Base-by-base conservation (phyloP, 2,797 vertebrate species). In the Dryobates pubescens region DNA sequence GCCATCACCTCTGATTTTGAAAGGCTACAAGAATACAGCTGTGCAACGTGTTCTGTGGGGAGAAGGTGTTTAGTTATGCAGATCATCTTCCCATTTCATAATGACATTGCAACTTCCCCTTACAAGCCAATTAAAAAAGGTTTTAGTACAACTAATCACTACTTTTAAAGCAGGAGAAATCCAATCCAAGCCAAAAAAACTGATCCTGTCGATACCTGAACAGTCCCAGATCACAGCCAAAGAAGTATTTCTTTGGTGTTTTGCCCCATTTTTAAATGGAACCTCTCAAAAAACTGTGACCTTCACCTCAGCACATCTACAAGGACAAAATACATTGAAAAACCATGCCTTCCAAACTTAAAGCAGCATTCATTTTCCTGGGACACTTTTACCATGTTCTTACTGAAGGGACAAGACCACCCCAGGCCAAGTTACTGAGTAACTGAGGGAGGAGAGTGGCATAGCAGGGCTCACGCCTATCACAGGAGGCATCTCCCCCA, bases 401-500 rank as follows among this genome's bases (percentile, higher is more conserved):
- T 61, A 11, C 45, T 71, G 78, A n/a, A 82, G 84, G 82, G 73
- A 68, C 18, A 32, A 85, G 76, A 92, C 84, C 53, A 67, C 58
- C 88, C 77, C 62, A 62, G 82, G 53, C 68, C 64, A 70, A 79
- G 93, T 94, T 96, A 96, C 82, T 95, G 68, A 92, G 87, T 95
- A 93, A 95, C 89, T 59, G 82, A 92, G 94, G 89, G 95, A 94
- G 89, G 94, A 88, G 68, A 89, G 68, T 3, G 4, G 88, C 64
- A 43, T 1, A 13, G 82, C 84, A 69, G 77, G 54, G 90, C 80
- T 56, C 1, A 6, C 72, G 91, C 89, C 93, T 92, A 94, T 92
- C 90, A 86, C 70, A 77, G 83, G 58, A 74, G 74, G 68, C 75
- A 81, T 86, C 71, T 88, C 89, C 74, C 78, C 41, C 41, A 59